Evolutionary conservation across 2,797 vertebrate genomes (phyloP).

Genomic region (Mus minutoides): DNA sequence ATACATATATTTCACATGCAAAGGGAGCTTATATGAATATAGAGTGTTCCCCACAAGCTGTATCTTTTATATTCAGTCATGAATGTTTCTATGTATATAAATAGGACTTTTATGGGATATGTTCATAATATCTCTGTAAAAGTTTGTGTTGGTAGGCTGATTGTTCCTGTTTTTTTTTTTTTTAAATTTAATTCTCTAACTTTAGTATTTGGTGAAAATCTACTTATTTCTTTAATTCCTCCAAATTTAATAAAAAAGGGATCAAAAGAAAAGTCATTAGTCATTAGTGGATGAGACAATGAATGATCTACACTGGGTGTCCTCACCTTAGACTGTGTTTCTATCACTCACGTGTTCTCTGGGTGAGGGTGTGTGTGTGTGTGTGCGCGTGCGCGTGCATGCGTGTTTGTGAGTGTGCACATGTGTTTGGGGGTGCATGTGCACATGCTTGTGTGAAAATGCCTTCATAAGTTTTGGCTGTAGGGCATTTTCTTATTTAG

Average conservation of each 20-base stretch:
- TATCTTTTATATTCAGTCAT: background rate
- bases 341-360: background rate
- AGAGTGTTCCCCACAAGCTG: background rate
- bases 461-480: background rate
- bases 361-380: background rate
- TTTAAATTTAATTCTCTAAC: slow-evolving; percentile 11
- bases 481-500: background rate
- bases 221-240: slow-evolving; percentile 4
- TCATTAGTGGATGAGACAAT: background rate
- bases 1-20: background rate
- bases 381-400: too few species aligned
- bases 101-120: slow-evolving; percentile 16
- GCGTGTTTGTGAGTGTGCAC: background rate
- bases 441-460: background rate
- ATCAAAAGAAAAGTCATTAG: background rate
- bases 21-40: slow-evolving; percentile 26
- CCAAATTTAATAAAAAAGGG: background rate
- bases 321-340: background rate
- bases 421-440: background rate
- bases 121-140: slow-evolving; percentile 11
- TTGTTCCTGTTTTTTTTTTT: background rate
- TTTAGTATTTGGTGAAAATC: background rate
- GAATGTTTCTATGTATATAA: slow-evolving; percentile 53
- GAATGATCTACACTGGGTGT: fast-evolving
- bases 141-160: background rate